These are phyloP conservation scores for Triplophysa dalaica DNA, from an alignment of 2,113 vertebrate genomes.

Conservation along the genomic window DNA sequence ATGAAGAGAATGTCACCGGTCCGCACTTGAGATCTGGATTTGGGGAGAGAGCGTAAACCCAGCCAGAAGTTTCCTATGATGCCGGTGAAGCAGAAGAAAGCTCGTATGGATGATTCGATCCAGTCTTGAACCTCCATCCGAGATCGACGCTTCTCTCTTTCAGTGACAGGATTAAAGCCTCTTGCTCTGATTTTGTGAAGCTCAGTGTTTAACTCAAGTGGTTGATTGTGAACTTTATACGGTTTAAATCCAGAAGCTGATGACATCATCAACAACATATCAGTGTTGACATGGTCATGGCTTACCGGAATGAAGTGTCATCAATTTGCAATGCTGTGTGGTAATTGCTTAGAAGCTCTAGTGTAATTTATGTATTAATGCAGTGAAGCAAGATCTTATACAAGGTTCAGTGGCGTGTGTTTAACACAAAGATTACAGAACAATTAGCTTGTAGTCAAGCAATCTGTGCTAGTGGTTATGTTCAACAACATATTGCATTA, in stretches of 20 bases:
- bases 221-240: background rate
- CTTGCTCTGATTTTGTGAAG: background rate
- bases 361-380: background rate
- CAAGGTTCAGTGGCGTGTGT: background rate
- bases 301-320: background rate
- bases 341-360: background rate
- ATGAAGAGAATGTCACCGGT: constrained; percentile 73
- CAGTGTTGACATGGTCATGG: background rate
- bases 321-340: background rate
- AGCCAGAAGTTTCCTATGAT: constrained; percentile 75
- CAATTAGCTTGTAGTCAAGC: too few species aligned
- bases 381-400: background rate
- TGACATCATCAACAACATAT: background rate
- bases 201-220: background rate
- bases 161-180: too few species aligned
- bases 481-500: too few species aligned
- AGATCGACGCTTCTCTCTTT: background rate
- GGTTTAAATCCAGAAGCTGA: background rate
- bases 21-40: constrained; percentile 54
- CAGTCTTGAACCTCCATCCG: constrained; percentile 58
- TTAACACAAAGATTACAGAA: background rate
- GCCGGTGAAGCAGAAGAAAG: constrained; percentile 67
- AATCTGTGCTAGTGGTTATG: too few species aligned
- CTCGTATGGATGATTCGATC: constrained; percentile 63
- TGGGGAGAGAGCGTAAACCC: constrained; percentile 63